Percentiles rank a stretch among this genome's conserved stretches.
phyloP scores from a whole-genome alignment of 2,797 vertebrate genomes.

The Cyprinodon diabolis region DNA sequence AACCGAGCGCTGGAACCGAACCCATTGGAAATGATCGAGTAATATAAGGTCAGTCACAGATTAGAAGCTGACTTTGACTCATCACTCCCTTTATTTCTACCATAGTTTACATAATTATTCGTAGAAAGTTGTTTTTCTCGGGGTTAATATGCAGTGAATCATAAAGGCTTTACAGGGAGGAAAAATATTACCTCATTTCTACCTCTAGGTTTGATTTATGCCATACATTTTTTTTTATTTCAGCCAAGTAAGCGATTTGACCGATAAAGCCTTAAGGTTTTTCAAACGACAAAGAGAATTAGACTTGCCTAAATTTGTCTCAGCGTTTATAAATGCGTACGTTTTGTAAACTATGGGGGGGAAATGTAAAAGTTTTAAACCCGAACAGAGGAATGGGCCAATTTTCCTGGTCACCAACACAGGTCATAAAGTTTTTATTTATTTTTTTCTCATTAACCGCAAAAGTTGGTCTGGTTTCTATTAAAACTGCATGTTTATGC shows the following conservation, averaged over 20 bases:
- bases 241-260: not conserved
- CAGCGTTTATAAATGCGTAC: not conserved
- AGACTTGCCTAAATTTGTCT: not conserved
- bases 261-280: conserved; percentile 1
- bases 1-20: not conserved
- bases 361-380: not conserved
- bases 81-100: not conserved
- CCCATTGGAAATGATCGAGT: conserved; percentile 43
- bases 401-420: not conserved
- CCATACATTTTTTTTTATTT: not conserved
- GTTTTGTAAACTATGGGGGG: not conserved
- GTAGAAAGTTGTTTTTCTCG: not conserved
- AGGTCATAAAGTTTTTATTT: conserved; percentile 2
- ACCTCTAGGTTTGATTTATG: not conserved
- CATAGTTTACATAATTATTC: not conserved
- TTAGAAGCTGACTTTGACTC: not conserved
- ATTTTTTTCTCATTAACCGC: not conserved
- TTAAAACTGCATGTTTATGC: conserved; percentile 19
- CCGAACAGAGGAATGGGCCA: not conserved
- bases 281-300: not conserved
- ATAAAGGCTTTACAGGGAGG: too few relatives aligned
- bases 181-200: not conserved
- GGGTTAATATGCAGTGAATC: too few relatives aligned
- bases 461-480: conserved; percentile 6
- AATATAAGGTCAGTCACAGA: conserved; percentile 50